These are phyloP conservation scores for Callipepla squamata DNA, from an alignment of 2,113 vertebrate genomes.

Conservation along the genomic window DNA sequence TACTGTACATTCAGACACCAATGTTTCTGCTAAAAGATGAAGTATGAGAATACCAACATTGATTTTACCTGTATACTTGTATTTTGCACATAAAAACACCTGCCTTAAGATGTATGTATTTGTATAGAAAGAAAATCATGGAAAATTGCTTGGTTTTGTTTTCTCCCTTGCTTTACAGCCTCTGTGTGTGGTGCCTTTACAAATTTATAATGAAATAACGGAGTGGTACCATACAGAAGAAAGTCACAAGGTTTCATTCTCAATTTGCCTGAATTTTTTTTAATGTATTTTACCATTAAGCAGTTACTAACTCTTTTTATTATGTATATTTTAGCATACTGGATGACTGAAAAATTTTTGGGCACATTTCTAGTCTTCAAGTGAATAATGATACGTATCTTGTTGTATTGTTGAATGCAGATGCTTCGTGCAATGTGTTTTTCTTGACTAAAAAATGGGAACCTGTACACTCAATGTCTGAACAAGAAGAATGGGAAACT, in stretches of 20 bases:
- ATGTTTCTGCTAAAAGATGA: conserved; percentile 68
- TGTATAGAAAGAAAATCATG: conserved; percentile 68
- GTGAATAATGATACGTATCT: conserved; percentile 40
- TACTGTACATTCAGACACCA: conserved; percentile 72
- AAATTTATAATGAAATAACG: conserved; percentile 71
- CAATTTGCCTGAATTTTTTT: conserved; percentile 63
- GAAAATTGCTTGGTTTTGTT: conserved; percentile 67
- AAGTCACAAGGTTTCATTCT: conserved; percentile 68
- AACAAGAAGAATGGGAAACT: conserved; percentile 40
- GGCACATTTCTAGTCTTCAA: conserved; percentile 58
- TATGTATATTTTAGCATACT: conserved; percentile 69
- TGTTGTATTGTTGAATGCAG: conserved; percentile 60
- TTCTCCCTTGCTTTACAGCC: conserved; percentile 78
- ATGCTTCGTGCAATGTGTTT: conserved; percentile 52
- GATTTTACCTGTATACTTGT: conserved; percentile 75
- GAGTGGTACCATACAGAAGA: conserved; percentile 69
- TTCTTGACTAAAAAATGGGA: conserved; percentile 48
- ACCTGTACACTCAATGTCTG: conserved; percentile 39
- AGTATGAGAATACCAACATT: conserved; percentile 68
- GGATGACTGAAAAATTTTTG: conserved; percentile 52
- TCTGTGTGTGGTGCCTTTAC: conserved; percentile 92
- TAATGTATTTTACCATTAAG: conserved; percentile 74
- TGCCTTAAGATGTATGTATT: conserved; percentile 81
- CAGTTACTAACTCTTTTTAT: conserved; percentile 67
- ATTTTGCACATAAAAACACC: conserved; percentile 79